phyloP scores from a whole-genome alignment of 1,140 invertebrate species.

The Pantala flavescens region DNA sequence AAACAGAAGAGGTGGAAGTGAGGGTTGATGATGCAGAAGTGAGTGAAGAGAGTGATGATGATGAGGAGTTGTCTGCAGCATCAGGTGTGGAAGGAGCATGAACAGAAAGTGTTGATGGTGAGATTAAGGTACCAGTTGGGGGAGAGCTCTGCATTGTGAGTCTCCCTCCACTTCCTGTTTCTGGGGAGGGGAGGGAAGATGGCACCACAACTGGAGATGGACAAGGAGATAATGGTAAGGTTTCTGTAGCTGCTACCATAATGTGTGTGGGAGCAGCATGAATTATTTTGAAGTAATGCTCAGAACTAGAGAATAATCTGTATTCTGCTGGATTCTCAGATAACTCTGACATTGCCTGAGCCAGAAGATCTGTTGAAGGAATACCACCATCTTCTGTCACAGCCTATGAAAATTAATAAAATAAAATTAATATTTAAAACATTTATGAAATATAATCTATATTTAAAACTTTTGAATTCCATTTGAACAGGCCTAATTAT shows the following conservation, averaged over 20 bases:
- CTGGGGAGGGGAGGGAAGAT: neutral
- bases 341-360: conserved; percentile 21
- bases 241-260: conserved; percentile 10
- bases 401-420: too few species aligned
- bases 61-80: neutral
- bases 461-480: too few species aligned
- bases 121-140: neutral
- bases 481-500: too few species aligned
- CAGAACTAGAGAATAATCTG: conserved; percentile 11
- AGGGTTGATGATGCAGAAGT: neutral
- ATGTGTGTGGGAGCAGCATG: conserved; percentile 17
- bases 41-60: conserved; percentile 6
- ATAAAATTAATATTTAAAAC: neutral
- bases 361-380: conserved; percentile 17
- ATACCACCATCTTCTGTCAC: conserved; percentile 13
- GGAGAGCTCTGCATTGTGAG: neutral
- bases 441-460: too few species aligned
- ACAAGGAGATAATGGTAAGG: neutral
- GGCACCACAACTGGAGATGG: neutral
- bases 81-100: neutral
- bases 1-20: conserved; percentile 13
- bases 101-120: neutral
- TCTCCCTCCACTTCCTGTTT: neutral
- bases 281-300: conserved; percentile 21
- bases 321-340: conserved; percentile 16